Evolutionary conservation across 2,113 vertebrate genomes (phyloP), one percentile per base, ranked within the genome.

Genomic region (Pogona vitticeps): DNA sequence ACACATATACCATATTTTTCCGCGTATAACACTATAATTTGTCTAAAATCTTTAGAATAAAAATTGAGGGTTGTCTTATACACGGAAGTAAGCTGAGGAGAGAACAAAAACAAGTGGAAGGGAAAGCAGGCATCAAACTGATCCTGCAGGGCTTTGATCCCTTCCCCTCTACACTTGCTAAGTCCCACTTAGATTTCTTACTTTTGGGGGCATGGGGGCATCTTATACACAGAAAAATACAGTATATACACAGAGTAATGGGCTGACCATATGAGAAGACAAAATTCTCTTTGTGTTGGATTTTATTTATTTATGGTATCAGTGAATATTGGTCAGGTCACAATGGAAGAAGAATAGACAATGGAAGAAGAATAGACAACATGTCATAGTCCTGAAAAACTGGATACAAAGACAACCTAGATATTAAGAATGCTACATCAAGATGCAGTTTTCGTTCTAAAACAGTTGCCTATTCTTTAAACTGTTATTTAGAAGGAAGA

Each of bases 241-340:
- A 40, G 28, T 38, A 83, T 76, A 92, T 23, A 73, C 21, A 65
- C 92, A 88, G 13, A 81, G 85, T 87, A 86, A 90, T 59, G 81
- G 78, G 40, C 72, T 88, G 85, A 84, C 84, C 91, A 87, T 79
- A 83, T 71, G 65, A 91, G 42, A 46, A 91, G 76, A 89, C 92
- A 91, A 40, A 31, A 23, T 10, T 68, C 28, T 6, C 0, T 0
- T 18, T 84, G 31, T 76, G 46, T 85, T 80, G 65, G 88, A 90
- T 91, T 88, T 90, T 92, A 88, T 88, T 90, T 80, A 83, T 89
- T 89, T 70, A 86, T 70, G 88, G 42, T 42, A 92, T 76, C 42
- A 76, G 84, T 86, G 86, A 33, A 36, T 90, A 46, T 90, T 80
- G 79, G 18, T 63, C 38, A 91, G 15, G 68, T 90, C 90, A 40